Percentiles rank a stretch among this genome's conserved stretches.
Evolutionary conservation across 2,888 invertebrate genomes (phyloP).

Genomic region (Troides aeacus): DNA sequence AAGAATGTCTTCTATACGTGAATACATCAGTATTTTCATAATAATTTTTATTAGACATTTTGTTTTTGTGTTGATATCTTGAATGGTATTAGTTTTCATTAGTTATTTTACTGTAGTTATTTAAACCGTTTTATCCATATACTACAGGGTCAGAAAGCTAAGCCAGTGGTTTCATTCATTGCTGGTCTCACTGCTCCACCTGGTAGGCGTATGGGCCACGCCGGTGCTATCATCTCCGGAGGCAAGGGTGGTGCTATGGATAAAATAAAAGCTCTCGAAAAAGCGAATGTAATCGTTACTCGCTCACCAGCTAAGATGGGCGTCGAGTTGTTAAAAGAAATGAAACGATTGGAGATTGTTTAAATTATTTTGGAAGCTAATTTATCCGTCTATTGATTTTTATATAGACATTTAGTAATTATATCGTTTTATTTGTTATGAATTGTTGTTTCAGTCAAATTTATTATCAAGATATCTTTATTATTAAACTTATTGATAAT

Average conservation of each 20-base stretch:
- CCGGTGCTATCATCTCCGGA: conserved; percentile 99
- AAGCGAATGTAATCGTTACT: conserved; percentile 96
- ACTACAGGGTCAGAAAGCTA: conserved; percentile 89
- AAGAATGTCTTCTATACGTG: too few species aligned
- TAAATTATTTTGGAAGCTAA: conserved; percentile 49
- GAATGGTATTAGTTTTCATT: neutral
- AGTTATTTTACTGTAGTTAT: neutral
- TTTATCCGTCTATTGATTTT: conserved; percentile 30
- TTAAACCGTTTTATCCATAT: neutral
- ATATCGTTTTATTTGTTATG: conserved; percentile 66
- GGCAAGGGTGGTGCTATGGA: conserved; percentile 99
- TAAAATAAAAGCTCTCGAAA: conserved; percentile 96
- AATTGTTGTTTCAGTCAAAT: conserved; percentile 45
- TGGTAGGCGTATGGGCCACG: conserved; percentile 99
- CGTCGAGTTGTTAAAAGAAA: conserved; percentile 91
- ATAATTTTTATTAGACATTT: conserved; percentile 1
- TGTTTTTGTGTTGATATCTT: neutral
- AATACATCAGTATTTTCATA: neutral
- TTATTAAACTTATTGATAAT: neutral
- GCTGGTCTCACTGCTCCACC: conserved; percentile 99
- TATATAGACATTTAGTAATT: conserved; percentile 66
- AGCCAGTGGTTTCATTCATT: conserved; percentile 99
- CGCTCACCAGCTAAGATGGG: conserved; percentile 99
- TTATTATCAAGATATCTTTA: conserved; percentile 9
- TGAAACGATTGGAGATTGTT: conserved; percentile 87